phyloP scores from a whole-genome alignment of 1,140 invertebrate species.

The Medauroidea extradentata region DNA sequence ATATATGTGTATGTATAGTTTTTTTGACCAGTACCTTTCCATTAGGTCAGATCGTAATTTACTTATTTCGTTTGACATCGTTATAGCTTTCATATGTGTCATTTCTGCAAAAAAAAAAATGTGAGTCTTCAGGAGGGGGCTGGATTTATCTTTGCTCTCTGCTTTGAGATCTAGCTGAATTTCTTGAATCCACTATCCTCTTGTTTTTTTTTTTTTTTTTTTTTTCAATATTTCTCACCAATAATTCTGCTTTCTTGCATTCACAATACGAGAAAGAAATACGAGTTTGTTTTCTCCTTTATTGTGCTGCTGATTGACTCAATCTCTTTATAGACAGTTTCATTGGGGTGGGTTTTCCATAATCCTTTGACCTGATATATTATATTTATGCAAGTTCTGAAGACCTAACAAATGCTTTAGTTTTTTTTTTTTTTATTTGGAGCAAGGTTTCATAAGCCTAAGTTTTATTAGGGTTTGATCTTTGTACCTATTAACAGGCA shows the following conservation, averaged over 20 bases:
- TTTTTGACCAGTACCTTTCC: background rate
- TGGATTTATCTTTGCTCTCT: background rate
- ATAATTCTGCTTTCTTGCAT: too few species aligned
- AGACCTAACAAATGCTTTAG: too few species aligned
- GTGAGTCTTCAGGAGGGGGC: background rate
- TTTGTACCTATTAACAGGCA: too few species aligned
- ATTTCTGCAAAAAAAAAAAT: background rate
- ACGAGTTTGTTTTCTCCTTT: background rate
- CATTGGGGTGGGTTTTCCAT: slow-evolving; percentile 1
- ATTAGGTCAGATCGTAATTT: background rate
- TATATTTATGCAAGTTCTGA: slow-evolving; percentile 3
- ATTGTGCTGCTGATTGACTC: slow-evolving; percentile 3
- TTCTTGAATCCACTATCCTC: background rate
- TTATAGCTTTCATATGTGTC: background rate
- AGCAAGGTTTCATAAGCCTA: too few species aligned
- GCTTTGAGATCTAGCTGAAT: background rate
- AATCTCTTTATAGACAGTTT: slow-evolving; percentile 2
- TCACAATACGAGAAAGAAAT: background rate
- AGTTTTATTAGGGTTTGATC: too few species aligned
- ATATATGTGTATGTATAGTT: too few species aligned
- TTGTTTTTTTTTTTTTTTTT: background rate
- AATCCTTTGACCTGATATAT: background rate
- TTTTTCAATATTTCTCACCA: background rate
- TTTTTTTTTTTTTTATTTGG: too few species aligned
- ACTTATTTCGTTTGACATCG: background rate